Percentiles rank a stretch among this genome's conserved stretches.
Conservation (phyloP, 2,888 invertebrate genomes). For the Julus scanicus region DNA sequence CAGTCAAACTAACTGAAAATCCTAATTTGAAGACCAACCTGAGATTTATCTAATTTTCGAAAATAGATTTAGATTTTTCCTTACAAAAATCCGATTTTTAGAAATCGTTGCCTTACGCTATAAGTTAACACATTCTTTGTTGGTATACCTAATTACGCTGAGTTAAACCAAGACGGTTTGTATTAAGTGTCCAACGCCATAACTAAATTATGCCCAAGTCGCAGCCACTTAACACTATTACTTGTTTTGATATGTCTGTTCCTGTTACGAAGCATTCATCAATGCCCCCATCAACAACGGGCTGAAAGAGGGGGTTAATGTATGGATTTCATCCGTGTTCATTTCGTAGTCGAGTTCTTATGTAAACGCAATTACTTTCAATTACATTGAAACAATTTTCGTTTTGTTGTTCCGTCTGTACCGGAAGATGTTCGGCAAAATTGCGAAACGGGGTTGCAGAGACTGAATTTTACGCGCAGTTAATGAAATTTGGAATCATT, state of each 20-base stretch:
- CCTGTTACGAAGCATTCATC: background rate
- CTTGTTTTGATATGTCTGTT: background rate
- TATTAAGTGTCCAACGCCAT: background rate
- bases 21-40: too few relatives aligned
- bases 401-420: background rate
- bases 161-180: background rate
- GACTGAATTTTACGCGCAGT: slow-evolving; percentile 12
- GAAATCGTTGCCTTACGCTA: background rate
- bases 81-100: background rate
- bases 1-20: too few relatives aligned
- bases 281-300: background rate
- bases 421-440: slow-evolving; percentile 18
- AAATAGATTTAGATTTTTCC: background rate
- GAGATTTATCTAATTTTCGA: background rate
- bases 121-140: background rate
- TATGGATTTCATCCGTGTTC: background rate
- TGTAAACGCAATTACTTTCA: slow-evolving; percentile 35
- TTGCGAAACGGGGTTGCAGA: slow-evolving; percentile 14
- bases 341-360: slow-evolving; percentile 38
- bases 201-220: background rate
- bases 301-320: background rate
- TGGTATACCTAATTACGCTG: background rate
- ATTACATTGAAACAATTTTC: slow-evolving; percentile 33
- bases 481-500: slow-evolving; percentile 41
- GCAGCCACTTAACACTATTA: background rate